Percentiles rank a stretch among this genome's conserved stretches.
These are phyloP conservation scores for Carapus acus DNA, from an alignment of 2,797 vertebrate genomes.

Conservation along the genomic window DNA sequence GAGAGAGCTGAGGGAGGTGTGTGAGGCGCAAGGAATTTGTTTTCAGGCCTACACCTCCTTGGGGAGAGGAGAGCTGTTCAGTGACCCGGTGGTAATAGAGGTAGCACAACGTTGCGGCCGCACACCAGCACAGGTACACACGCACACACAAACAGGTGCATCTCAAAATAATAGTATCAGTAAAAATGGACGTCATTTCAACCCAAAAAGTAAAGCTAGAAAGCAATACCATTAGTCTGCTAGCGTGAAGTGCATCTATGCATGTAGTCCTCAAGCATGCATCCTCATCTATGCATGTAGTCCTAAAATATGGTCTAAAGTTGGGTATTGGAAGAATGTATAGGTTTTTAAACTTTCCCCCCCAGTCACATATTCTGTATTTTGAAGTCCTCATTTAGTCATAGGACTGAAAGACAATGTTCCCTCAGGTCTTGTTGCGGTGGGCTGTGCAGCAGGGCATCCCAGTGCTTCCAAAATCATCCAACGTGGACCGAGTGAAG, in stretches of 20 bases:
- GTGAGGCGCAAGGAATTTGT: slow-evolving; percentile 67
- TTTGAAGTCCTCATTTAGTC: neutral
- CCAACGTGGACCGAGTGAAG: slow-evolving; percentile 61
- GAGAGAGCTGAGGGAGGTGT: slow-evolving; percentile 66
- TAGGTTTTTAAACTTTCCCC: too few species aligned
- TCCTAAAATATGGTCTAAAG: too few species aligned
- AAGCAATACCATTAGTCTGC: too few species aligned
- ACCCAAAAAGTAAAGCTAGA: too few species aligned
- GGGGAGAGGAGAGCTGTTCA: slow-evolving; percentile 68
- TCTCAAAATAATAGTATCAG: too few species aligned
- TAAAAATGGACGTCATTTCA: too few species aligned
- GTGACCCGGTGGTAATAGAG: slow-evolving; percentile 59
- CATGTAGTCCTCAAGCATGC: too few species aligned
- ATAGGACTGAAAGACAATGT: too few species aligned
- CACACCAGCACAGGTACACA: slow-evolving; percentile 72
- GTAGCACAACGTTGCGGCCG: slow-evolving; percentile 59
- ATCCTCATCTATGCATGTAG: too few species aligned
- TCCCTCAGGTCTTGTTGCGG: slow-evolving; percentile 68
- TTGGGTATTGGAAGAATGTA: too few species aligned
- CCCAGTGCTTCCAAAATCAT: slow-evolving; percentile 77
- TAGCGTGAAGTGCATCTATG: too few species aligned
- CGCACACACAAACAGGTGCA: neutral
- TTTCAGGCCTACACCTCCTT: slow-evolving; percentile 80
- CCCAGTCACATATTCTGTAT: too few species aligned
- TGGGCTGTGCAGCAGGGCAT: slow-evolving; percentile 78